Evolutionary conservation across 2,888 invertebrate genomes (phyloP), one percentile per base, ranked within the genome.

Genomic region (Seladonia tumulorum): DNA sequence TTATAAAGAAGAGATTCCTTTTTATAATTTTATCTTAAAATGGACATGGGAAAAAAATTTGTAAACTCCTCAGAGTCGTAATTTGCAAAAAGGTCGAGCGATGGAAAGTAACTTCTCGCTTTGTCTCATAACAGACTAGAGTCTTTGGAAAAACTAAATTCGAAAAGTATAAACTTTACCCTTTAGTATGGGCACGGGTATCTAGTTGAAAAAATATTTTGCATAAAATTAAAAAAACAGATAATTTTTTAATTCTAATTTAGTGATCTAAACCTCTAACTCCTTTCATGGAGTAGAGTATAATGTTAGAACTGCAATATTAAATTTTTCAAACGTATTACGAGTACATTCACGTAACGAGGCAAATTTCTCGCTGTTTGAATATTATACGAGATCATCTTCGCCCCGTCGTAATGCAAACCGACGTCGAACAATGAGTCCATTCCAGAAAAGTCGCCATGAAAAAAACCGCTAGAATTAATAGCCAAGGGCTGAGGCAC

Each of bases 361-460:
- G 35, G 10, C 10, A 18, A 66, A 66, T 39, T 66, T 22, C 35
- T 66, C 35, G 22, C 35, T 22, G 10, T 39, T 35, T 39, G 66
- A 66, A 35, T 66, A 66, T 35, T 66, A 66, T 35, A 39, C 39
- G 22, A 66, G 66, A 66, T 66, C 35, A 35, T 35, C 66, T 66
- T 66, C 16, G 35, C 22, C 4, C 63, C 25, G 29, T 66, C 35
- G 35, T 35, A 66, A 29, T 16, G 16, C 22, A 35, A 66, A 39
- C 66, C 35, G 35, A 22, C 66, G 22, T 66, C 66, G 35, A 39
- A 66, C 66, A 66, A 39, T 22, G 66, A 39, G 39, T 39, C 22
- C 35, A 10, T 66, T 22, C 35, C 3, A 22, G 66, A 35, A 10
- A 35, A 39, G 66, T 66, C 66, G 10, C 39, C 10, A 10, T 39